A percentile compares a stretch with the other conserved stretches of the same genome.
Evolutionary conservation across 2,797 vertebrate genomes (phyloP).

Genomic region (Podargus strigoides): DNA sequence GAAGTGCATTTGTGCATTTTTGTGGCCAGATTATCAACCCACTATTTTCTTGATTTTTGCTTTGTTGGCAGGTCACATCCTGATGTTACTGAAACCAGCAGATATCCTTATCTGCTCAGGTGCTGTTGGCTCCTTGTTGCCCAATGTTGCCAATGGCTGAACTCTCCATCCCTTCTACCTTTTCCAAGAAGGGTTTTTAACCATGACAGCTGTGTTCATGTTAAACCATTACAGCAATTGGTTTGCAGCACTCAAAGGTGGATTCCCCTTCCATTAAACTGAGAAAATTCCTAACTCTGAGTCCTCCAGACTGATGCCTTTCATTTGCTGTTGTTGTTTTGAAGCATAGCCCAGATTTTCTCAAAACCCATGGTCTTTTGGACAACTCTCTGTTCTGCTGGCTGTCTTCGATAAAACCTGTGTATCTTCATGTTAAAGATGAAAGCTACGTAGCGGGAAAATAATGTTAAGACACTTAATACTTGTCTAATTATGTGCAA

Average conservation of each 20-base stretch:
- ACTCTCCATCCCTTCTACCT: neutral
- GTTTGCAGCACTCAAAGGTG: neutral
- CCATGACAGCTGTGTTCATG: accelerated
- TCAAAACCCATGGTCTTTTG: neutral
- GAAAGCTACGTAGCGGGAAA: neutral
- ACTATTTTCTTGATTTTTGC: neutral
- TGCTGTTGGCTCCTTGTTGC: neutral
- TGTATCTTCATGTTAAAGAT: neutral
- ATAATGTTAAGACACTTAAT: neutral
- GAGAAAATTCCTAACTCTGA: neutral
- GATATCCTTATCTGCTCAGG: neutral
- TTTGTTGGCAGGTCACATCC: neutral
- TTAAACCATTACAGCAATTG: neutral
- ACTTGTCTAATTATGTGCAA: neutral
- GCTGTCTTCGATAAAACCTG: neutral
- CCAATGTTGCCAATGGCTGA: neutral
- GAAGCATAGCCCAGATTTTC: neutral
- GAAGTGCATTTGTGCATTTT: neutral
- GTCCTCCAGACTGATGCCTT: neutral
- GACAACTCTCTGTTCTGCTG: accelerated
- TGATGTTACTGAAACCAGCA: neutral
- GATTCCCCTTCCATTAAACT: neutral
- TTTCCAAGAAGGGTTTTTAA: neutral
- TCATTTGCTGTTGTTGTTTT: neutral
- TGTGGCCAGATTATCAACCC: neutral